Base-by-base conservation (phyloP, 2,113 vertebrate genomes). In the Scomber colias region DNA sequence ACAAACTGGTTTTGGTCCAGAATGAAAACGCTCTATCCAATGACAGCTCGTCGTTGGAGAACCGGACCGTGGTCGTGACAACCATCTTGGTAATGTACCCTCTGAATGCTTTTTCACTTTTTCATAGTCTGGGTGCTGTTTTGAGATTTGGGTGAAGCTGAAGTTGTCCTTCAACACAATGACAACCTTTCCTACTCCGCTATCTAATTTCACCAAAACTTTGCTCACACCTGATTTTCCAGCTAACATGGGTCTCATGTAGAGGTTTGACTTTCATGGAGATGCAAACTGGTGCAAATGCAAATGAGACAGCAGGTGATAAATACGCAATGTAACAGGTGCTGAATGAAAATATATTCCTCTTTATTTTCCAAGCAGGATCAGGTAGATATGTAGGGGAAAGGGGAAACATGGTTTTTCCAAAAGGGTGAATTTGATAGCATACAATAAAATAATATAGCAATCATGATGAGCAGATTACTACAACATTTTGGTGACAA, bases 1-100 rank as follows among this genome's bases (percentile, higher is more conserved):
- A 99, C 94, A 99, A 98, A 92, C 92, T 99, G 71, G 97, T 99
- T 82, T 89, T 99, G 89, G 97, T 99, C 87, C 98, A 99, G 90
- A 98, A 96, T 75, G 96, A 98, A 44, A 97, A 96, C 59, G 93
- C 94, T 16, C 93, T 96, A 50, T 96, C 96, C 87, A 99, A 99
- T 87, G 98, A 98, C 83, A 97, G 96, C 79, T 95, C 97, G 15
- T 93, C 95, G 5, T 96, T 98, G 85, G 98, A 99, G 87, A 99
- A 99, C 73, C 94, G 97, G 83, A 99, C 97, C 30, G 97, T 99
- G 44, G 96, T 99, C 78, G 98, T 99, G 87, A 99, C 98, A 60
- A 99, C 98, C 79, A 99, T 99, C 91, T 96, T 99, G 98, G 98
- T 99, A 97, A 98, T 94, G 89, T 89, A 93, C 71, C 85, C 89